phyloP scores from a whole-genome alignment of 2,113 vertebrate genomes.

The Oryzias javanicus region DNA sequence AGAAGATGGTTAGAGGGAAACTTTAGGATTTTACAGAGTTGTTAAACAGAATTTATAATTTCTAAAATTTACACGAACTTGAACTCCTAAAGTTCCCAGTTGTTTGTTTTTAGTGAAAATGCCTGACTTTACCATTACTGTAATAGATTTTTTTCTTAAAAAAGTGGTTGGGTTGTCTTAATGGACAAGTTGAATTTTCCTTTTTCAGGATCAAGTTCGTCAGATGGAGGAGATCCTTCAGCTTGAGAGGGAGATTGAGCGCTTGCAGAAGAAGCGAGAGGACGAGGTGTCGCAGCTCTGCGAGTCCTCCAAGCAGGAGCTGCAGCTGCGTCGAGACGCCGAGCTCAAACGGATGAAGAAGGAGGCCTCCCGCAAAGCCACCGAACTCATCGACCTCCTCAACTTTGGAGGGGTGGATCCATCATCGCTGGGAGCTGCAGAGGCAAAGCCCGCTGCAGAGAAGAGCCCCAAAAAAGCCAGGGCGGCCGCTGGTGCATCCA shows the following conservation, averaged over 20 bases:
- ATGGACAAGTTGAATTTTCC: too few relatives aligned
- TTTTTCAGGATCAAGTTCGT: conserved; percentile 74
- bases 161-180: too few relatives aligned
- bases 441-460: conserved; percentile 21
- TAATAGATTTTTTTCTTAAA: too few relatives aligned
- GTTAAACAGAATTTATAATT: too few relatives aligned
- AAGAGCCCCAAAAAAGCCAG: conserved; percentile 67
- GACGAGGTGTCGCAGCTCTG: conserved; percentile 85
- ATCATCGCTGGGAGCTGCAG: conserved; percentile 29
- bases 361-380: conserved; percentile 86
- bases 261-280: conserved; percentile 84
- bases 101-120: too few relatives aligned
- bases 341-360: conserved; percentile 87
- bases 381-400: conserved; percentile 85
- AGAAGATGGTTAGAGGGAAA: too few relatives aligned
- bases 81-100: too few relatives aligned
- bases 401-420: conserved; percentile 83
- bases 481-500: conserved; percentile 60
- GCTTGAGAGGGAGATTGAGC: conserved; percentile 88
- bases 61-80: too few relatives aligned
- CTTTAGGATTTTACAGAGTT: too few relatives aligned
- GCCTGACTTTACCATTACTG: too few relatives aligned
- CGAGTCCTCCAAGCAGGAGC: conserved; percentile 82
- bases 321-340: conserved; percentile 83
- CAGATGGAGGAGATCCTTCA: conserved; percentile 92